A percentile compares a stretch with the other conserved stretches of the same genome.
Evolutionary conservation across 2,888 invertebrate species (phyloP).

Genomic region (Rhodophaea formosa): DNA sequence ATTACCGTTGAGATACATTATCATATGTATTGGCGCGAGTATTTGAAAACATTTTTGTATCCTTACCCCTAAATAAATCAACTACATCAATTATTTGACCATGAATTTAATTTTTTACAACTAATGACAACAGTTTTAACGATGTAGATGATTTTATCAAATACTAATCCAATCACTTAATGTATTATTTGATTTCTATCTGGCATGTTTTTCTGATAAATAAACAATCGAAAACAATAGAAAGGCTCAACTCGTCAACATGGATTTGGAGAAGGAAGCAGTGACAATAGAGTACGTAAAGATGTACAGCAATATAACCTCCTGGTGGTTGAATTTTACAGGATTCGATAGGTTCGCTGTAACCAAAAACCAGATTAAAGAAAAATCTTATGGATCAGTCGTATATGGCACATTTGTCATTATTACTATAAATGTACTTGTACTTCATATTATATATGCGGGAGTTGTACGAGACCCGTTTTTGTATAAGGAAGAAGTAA

Average conservation of each 20-base stretch:
- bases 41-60: too few species aligned
- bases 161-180: too few species aligned
- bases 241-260: neutral
- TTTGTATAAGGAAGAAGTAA: conserved; percentile 42
- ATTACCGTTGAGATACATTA: too few species aligned
- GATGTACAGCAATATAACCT: conserved; percentile 32
- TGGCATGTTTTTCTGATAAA: too few species aligned
- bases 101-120: too few species aligned
- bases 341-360: conserved; percentile 52
- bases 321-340: conserved; percentile 35
- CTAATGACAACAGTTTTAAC: too few species aligned
- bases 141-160: too few species aligned
- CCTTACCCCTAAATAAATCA: too few species aligned
- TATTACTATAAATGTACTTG: conserved; percentile 30
- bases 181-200: too few species aligned
- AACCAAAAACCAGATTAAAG: conserved; percentile 39
- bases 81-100: too few species aligned
- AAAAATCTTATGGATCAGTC: conserved; percentile 33
- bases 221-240: too few species aligned
- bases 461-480: conserved; percentile 34
- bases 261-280: conserved; percentile 26
- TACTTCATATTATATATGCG: conserved; percentile 39
- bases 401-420: conserved; percentile 37
- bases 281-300: conserved; percentile 41
- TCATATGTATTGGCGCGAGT: too few species aligned